These are phyloP conservation scores for Triplophysa siluroides DNA, from an alignment of 2,113 vertebrate species.

Conservation along the genomic window DNA sequence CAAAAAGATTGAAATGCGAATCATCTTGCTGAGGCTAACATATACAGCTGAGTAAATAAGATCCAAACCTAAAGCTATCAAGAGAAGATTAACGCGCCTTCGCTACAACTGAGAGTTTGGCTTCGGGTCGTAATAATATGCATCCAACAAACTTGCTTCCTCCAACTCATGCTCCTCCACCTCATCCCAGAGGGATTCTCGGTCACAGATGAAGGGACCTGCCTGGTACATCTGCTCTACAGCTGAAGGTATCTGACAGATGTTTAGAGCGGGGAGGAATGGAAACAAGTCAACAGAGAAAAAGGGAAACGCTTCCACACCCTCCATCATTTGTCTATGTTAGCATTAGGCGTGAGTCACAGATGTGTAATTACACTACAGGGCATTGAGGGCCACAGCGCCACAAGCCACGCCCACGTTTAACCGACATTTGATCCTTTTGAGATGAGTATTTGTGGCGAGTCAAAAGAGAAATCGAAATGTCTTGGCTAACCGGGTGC, in stretches of 20 bases:
- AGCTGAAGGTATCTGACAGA: conserved; percentile 36
- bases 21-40: too few species aligned
- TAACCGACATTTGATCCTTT: conserved; percentile 2
- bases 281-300: background rate
- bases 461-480: background rate
- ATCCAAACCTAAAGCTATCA: background rate
- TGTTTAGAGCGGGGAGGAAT: conserved; percentile 9
- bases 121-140: background rate
- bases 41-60: background rate
- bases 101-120: background rate
- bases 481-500: background rate
- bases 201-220: conserved; percentile 5
- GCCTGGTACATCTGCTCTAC: conserved; percentile 19
- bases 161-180: conserved; percentile 5
- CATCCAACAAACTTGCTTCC: conserved; percentile 1
- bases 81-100: background rate
- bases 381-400: background rate
- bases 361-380: background rate
- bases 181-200: conserved; percentile 23
- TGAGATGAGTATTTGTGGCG: conserved; percentile 14
- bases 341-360: conserved; percentile 27
- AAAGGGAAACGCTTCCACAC: background rate
- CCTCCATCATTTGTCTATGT: conserved; percentile 22
- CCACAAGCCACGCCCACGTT: background rate
- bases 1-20: too few species aligned